Base-by-base conservation (phyloP, 2,797 vertebrate genomes). In the Lycodopsis pacificus region DNA sequence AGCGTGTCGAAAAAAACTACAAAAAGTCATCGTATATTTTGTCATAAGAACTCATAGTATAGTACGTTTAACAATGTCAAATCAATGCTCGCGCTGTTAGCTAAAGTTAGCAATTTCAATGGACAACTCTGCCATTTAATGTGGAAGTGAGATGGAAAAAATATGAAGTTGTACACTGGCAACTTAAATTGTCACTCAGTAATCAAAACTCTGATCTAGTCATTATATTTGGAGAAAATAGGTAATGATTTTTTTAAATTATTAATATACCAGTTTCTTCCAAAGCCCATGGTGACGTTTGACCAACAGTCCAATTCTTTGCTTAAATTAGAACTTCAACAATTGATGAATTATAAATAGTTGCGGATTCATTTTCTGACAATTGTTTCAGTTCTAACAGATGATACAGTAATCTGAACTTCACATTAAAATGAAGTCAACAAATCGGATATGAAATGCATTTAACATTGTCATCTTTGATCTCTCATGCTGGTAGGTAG, bases 391-490 rank as follows among this genome's bases (percentile, higher is more conserved):
- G 7, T 67, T 77, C 7, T 66, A 62, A 67, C 30, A 56, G 7
- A 44, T 22, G 30, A 62, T 15, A n/a, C n/a, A 51, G 10, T 7
- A 34, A 36, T 54, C 22, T 65, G 13, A 78, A 49, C 22, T 22
- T 14, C 14, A 22, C 4, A 1, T 71, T 34, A 68, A 67, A 22
- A 62, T 15, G 22, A 67, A 46, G 27, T 44, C 38, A 70, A 53
- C 22, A 1, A 27, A 17, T 63, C 6, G 36, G 12, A 54, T 17
- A 36, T 56, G 4, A 7, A 59, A 68, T 38, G 1, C n/a, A 70
- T 75, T 74, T 22, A 36, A 48, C 25, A 30, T 75, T 80, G 82
- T 71, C 32, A 20, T 59, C 48, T 89, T 85, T 11, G 34, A 7
- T 57, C 20, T 85, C 73, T 76, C 68, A 73, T 63, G 59, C 56